Evolutionary conservation across 2,797 vertebrate genomes (phyloP).

Genomic region (Carcharodon carcharias): DNA sequence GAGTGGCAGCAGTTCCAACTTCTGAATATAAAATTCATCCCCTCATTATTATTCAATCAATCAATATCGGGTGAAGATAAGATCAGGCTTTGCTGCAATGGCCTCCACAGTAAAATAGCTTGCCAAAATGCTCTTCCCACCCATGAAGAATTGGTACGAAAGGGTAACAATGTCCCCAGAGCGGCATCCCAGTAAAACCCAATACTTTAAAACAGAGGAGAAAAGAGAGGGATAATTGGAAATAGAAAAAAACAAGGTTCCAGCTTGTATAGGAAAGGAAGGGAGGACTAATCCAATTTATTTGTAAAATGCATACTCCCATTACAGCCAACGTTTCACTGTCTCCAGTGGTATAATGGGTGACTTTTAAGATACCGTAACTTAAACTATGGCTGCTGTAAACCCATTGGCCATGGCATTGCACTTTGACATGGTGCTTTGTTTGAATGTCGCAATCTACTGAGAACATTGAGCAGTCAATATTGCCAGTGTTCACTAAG

Average conservation of each 20-base stretch:
- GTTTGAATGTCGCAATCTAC: background rate
- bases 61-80: background rate
- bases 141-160: background rate
- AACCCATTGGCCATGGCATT: background rate
- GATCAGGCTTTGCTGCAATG: background rate
- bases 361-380: background rate
- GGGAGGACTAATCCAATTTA: background rate
- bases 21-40: too few relatives aligned
- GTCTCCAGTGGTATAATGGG: background rate
- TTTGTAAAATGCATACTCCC: background rate
- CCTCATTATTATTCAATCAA: background rate
- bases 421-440: background rate
- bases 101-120: background rate
- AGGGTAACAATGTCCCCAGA: background rate
- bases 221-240: background rate
- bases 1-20: too few relatives aligned
- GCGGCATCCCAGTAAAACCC: background rate
- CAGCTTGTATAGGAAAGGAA: background rate
- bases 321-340: background rate
- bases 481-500: background rate
- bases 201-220: background rate
- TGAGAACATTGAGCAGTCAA: slow-evolving; percentile 8
- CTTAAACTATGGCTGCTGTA: background rate
- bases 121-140: too few relatives aligned
- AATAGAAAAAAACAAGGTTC: background rate